These are phyloP conservation scores for Xerus inauris DNA, from an alignment of 2,113 vertebrate genomes.

Conservation along the genomic window DNA sequence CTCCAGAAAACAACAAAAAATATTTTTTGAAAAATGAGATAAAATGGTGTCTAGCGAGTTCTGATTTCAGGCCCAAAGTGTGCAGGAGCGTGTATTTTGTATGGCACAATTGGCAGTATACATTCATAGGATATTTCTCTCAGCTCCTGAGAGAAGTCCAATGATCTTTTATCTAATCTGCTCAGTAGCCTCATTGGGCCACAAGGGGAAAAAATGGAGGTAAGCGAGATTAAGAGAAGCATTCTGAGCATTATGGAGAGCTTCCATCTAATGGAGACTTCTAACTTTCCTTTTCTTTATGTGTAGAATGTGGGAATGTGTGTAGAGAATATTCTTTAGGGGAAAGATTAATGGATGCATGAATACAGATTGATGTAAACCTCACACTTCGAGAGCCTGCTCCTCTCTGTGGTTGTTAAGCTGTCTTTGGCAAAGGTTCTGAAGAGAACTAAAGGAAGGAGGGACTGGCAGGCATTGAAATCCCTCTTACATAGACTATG, in stretches of 20 bases:
- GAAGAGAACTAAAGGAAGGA: background rate
- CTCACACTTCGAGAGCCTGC: background rate
- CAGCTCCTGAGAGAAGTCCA: background rate
- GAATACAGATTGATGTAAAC: background rate
- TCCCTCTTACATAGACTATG: background rate
- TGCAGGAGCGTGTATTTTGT: background rate
- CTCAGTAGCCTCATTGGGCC: background rate
- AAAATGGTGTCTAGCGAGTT: conserved; percentile 46
- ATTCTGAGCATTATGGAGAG: background rate
- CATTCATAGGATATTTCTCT: background rate
- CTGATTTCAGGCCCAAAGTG: background rate
- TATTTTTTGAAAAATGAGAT: conserved; percentile 60
- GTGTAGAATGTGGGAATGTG: background rate
- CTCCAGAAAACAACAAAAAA: background rate
- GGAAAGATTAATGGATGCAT: background rate
- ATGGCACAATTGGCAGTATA: background rate
- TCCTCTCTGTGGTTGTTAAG: background rate
- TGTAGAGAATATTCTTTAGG: background rate
- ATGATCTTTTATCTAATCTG: background rate
- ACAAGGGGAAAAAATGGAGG: background rate
- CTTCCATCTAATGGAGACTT: background rate
- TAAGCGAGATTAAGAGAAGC: background rate
- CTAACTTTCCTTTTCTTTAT: background rate
- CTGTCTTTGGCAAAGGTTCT: background rate
- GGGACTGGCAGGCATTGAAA: background rate